Evolutionary conservation across 2,113 vertebrate genomes (phyloP).

Genomic region (Gasterosteus nipponicus): DNA sequence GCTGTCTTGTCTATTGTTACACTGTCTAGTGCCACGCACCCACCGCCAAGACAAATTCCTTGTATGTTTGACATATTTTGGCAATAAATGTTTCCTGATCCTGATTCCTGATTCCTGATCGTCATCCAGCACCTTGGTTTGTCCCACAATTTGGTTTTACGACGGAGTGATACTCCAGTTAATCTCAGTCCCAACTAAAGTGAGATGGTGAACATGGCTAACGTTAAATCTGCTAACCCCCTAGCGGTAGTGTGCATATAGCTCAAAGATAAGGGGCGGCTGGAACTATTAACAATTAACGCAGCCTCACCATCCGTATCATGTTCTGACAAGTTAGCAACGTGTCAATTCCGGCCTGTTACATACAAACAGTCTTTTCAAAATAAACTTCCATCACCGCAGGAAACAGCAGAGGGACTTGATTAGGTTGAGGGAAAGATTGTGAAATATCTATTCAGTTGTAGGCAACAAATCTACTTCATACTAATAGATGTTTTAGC

Average conservation of each 20-base stretch:
- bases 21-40: too few species aligned
- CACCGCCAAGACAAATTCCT: too few species aligned
- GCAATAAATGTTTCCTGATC: too few species aligned
- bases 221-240: background rate
- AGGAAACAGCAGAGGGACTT: background rate
- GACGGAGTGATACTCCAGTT: too few species aligned
- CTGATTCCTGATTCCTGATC: too few species aligned
- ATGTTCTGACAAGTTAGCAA: background rate
- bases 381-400: background rate
- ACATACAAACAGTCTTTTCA: background rate
- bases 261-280: conserved; percentile 2
- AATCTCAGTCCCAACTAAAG: background rate
- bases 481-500: background rate
- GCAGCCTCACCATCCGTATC: too few species aligned
- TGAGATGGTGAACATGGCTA: background rate
- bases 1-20: too few species aligned
- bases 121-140: too few species aligned
- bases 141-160: too few species aligned
- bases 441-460: too few species aligned
- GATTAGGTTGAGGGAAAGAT: too few species aligned
- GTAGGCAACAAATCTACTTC: background rate
- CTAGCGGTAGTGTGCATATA: background rate
- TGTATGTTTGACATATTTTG: too few species aligned
- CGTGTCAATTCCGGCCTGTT: background rate
- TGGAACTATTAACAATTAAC: background rate